Conservation (phyloP, 37 sponge, comb jelly and placozoan genomes). For the Lycopodina hypogea region DNA sequence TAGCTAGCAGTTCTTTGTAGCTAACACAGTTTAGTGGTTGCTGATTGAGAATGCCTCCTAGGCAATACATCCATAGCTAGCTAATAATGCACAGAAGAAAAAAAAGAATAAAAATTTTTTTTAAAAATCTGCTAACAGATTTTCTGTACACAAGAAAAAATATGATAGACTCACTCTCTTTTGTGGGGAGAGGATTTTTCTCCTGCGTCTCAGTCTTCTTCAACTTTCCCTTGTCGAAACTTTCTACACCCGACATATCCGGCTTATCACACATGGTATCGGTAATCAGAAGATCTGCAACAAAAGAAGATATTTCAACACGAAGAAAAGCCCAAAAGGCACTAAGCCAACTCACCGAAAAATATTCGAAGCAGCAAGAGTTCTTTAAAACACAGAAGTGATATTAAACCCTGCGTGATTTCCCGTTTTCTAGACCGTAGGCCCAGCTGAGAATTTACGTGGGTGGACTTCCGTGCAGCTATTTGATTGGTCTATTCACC, state of each 20-base stretch:
- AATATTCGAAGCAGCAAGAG: no score
- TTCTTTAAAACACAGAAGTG: no score
- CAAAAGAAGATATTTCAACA: background rate
- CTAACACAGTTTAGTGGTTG: no score
- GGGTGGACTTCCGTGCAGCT: constrained; percentile 9
- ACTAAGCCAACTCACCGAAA: no score
- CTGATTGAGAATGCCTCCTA: no score
- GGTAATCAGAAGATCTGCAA: background rate
- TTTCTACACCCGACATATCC: constrained; percentile 69
- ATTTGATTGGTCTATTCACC: constrained; percentile 39
- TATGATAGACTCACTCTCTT: constrained; percentile 68
- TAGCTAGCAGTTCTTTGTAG: no score
- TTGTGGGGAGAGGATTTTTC: constrained; percentile 87
- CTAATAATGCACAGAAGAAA: background rate
- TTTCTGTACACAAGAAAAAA: background rate
- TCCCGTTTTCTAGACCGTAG: no score
- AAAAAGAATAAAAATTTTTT: no score
- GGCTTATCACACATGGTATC: constrained; percentile 78
- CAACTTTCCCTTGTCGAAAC: constrained; percentile 80
- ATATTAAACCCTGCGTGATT: no score
- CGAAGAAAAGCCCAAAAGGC: background rate
- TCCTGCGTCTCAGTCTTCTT: constrained; percentile 82
- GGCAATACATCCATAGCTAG: no score
- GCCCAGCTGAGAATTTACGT: constrained; percentile 15
- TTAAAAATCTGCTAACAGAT: no score